These are phyloP conservation scores for Struthidea cinerea DNA, from an alignment of 2,113 vertebrate species.

Conservation along the genomic window DNA sequence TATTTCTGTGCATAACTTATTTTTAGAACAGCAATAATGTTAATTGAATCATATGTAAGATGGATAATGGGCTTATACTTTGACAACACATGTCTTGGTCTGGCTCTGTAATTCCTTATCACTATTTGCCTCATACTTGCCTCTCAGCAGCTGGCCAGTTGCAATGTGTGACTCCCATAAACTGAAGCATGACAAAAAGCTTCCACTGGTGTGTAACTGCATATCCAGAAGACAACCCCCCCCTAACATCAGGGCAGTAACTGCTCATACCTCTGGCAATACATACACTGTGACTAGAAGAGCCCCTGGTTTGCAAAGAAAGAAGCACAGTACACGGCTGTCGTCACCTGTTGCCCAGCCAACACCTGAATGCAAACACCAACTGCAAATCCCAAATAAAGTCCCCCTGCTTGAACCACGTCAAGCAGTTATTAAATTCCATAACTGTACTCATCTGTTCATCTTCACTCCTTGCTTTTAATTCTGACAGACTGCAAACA, in stretches of 20 bases:
- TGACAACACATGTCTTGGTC: not conserved
- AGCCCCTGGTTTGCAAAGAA: not conserved
- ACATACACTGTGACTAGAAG: not conserved
- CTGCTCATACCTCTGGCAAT: not conserved
- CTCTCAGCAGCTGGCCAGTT: not conserved
- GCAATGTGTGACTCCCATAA: not conserved
- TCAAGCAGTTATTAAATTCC: not conserved
- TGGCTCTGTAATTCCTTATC: not conserved
- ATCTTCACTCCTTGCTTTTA: not conserved
- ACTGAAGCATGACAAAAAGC: not conserved
- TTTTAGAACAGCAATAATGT: not conserved
- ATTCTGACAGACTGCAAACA: not conserved
- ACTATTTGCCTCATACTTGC: not conserved
- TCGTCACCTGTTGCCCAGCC: not conserved
- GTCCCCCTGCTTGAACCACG: not conserved
- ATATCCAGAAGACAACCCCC: not conserved
- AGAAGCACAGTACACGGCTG: not conserved
- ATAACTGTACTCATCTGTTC: not conserved
- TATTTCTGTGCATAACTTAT: not conserved
- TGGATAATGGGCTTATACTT: not conserved
- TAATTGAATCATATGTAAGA: not conserved
- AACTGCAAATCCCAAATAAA: not conserved
- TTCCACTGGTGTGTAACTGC: not conserved
- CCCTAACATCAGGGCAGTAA: not conserved
- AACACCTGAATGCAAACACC: not conserved